phyloP scores from a whole-genome alignment of 1,140 invertebrate species.

The Lepidurus arcticus region DNA sequence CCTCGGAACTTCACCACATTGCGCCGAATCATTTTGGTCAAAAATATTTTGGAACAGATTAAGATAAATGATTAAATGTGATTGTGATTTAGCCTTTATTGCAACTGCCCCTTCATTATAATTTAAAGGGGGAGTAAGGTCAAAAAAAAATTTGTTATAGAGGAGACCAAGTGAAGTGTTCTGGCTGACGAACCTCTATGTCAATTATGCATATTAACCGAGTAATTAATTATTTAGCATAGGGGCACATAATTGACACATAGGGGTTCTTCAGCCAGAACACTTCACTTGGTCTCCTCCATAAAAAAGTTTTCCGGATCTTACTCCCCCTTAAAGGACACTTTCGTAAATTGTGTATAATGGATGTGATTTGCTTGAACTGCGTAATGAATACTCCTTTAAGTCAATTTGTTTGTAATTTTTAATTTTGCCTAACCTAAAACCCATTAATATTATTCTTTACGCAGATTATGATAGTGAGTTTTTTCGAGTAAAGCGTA shows the following conservation, averaged over 20 bases:
- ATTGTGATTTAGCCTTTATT: neutral
- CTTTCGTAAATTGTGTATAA: neutral
- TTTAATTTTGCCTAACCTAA: neutral
- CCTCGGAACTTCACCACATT: slow-evolving; percentile 89
- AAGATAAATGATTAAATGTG: slow-evolving; percentile 41
- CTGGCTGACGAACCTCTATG: too few relatives aligned
- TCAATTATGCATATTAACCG: too few relatives aligned
- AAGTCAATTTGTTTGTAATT: neutral
- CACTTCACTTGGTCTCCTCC: too few relatives aligned
- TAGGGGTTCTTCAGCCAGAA: too few relatives aligned
- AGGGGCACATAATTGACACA: too few relatives aligned
- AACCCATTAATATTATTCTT: neutral
- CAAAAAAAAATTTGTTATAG: too few relatives aligned
- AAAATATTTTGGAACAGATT: slow-evolving; percentile 98
- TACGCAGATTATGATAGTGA: neutral
- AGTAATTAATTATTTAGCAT: too few relatives aligned
- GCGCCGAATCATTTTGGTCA: slow-evolving; percentile 97
- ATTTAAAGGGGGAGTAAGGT: neutral
- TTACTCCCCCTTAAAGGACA: too few relatives aligned
- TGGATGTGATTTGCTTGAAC: neutral
- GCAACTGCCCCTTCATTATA: neutral
- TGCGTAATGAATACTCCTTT: neutral
- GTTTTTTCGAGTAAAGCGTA: too few relatives aligned
- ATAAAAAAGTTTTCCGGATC: too few relatives aligned
- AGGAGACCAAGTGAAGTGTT: too few relatives aligned